Base-by-base conservation (phyloP, 1,140 invertebrate genomes). In the Pseudomyrmex cubaensis region DNA sequence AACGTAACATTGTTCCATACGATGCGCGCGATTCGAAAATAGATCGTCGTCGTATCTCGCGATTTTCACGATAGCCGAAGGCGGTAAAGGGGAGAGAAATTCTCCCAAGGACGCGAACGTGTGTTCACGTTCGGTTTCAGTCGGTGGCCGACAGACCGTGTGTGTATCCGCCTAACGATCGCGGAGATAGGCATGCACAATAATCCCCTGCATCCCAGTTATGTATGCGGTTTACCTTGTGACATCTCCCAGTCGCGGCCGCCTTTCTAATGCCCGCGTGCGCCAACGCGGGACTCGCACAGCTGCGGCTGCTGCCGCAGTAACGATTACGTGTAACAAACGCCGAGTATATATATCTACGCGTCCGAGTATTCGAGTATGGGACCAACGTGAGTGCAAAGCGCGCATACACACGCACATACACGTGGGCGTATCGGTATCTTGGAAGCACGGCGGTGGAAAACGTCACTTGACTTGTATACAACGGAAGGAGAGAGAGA, bases 221-320 rank as follows among this genome's bases (percentile, higher is more conserved):
- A 93, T 92, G 92, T 87, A 93, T 93, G 92, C 89, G 89, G 93
- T 93, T 94, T 91, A 83, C 92, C 93, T 94, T 93, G 93, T 93
- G 92, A 92, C 91, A 92, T 93, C 93, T 93, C 91, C 89, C 67
- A 64, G 72, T 35, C 83, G 73, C 85, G 82, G 75, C 82, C 87
- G 83, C 93, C 93, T 94, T 93, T 94, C 93, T 93, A 94, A 93
- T 90, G 85, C 88, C 86, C 84, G 85, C 70, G 85, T 83, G 48
- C 66, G 54, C 64, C 75, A 77, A 70, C 76, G 76, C 76, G 54
- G 12, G 10, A 25, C 35, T 35, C 35, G 35, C 35, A 35, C 35
- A 35, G 35, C 44, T 46, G 76, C 76, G 72, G 76, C 76, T 78
- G 76, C 13, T 72, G 35, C 35, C 54, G 17, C 52, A 2, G 69